phyloP scores from a whole-genome alignment of 2,888 invertebrate species.

The Bursaphelenchus okinawaensis region DNA sequence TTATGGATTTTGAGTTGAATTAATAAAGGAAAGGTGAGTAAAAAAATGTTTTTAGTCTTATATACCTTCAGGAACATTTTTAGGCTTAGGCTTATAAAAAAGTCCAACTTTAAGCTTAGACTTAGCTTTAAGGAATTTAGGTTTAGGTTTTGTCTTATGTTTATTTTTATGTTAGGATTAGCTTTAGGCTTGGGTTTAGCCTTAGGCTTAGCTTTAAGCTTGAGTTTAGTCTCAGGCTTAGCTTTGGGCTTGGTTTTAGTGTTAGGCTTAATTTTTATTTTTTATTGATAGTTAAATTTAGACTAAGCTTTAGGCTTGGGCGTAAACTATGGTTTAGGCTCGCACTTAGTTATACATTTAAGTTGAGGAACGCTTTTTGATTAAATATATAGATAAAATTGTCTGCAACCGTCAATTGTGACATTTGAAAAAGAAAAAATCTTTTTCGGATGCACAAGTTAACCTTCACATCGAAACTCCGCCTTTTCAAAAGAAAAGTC shows the following conservation, averaged over 20 bases:
- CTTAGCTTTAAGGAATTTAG: background rate
- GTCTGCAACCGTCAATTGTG: too few species aligned
- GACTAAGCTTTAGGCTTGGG: background rate
- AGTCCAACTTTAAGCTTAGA: background rate
- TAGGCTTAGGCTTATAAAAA: slow-evolving; percentile 12
- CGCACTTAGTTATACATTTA: too few species aligned
- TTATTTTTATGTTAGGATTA: background rate
- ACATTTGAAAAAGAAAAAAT: too few species aligned
- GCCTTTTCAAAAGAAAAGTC: too few species aligned
- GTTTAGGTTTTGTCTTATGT: background rate
- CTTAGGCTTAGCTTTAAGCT: background rate
- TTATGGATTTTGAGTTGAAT: too few species aligned
- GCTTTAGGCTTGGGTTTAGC: background rate
- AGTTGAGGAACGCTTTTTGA: too few species aligned
- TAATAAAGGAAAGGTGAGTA: too few species aligned
- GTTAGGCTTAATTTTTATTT: background rate
- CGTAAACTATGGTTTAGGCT: background rate
- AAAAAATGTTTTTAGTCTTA: background rate
- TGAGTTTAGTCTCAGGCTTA: background rate
- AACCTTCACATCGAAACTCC: too few species aligned
- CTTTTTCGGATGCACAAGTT: too few species aligned
- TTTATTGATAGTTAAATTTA: background rate
- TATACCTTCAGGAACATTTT: slow-evolving; percentile 2
- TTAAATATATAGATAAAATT: too few species aligned
- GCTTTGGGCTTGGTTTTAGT: slow-evolving; percentile 5